Evolutionary conservation across 2,797 vertebrate genomes (phyloP).

Genomic region (Cheirogaleus major): DNA sequence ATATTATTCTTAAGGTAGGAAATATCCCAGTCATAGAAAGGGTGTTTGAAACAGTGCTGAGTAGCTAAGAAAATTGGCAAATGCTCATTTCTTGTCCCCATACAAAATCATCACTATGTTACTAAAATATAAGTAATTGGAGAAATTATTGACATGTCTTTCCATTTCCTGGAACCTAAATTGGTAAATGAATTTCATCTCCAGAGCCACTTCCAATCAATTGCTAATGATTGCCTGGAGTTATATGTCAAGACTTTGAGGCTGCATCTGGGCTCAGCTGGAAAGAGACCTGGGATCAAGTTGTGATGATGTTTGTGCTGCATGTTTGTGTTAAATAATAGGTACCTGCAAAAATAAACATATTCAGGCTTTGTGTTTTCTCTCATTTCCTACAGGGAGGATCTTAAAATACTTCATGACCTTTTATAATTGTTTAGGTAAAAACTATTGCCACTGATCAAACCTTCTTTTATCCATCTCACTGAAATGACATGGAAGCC

Average conservation of each 20-base stretch:
- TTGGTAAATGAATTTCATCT: conserved; percentile 18
- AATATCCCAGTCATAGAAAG: neutral
- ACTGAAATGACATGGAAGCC: neutral
- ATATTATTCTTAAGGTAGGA: neutral
- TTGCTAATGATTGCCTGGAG: neutral
- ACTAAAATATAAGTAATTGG: neutral
- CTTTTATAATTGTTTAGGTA: neutral
- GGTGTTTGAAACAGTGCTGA: neutral
- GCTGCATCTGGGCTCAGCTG: neutral
- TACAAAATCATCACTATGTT: neutral
- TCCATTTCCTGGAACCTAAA: conserved; percentile 14
- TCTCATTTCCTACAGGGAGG: neutral
- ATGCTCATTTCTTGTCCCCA: neutral
- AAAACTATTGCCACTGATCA: neutral
- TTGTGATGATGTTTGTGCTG: neutral
- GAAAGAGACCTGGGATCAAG: neutral
- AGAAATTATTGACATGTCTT: conserved; percentile 19
- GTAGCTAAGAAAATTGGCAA: neutral
- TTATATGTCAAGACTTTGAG: neutral
- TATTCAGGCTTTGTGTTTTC: neutral
- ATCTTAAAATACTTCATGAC: neutral
- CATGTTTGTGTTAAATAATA: neutral
- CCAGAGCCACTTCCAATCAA: conserved; percentile 6
- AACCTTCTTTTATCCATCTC: neutral
- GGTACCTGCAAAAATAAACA: neutral